Evolutionary conservation across 2,888 invertebrate species (phyloP).

Genomic region (Ecliptopera silaceata): DNA sequence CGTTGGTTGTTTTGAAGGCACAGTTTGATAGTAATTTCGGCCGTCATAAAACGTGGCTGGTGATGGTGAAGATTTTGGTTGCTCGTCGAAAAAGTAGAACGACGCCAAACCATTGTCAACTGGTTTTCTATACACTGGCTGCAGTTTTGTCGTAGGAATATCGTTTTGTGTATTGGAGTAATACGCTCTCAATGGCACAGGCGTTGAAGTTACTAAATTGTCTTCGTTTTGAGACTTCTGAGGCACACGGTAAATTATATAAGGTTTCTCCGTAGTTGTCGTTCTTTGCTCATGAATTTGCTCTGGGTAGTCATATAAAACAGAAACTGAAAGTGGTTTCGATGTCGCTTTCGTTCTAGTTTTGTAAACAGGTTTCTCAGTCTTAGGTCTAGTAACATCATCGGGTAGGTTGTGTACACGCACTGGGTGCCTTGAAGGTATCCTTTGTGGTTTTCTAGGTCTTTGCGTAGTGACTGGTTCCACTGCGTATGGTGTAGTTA

Average conservation of each 20-base stretch:
- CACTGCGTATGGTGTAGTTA: constrained; percentile 65
- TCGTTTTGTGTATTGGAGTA: constrained; percentile 83
- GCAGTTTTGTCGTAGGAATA: constrained; percentile 79
- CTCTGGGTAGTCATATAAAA: constrained; percentile 76
- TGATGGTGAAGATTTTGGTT: constrained; percentile 80
- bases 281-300: constrained; percentile 69
- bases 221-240: constrained; percentile 62
- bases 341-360: constrained; percentile 76
- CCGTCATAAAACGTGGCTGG: constrained; percentile 79
- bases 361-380: constrained; percentile 73
- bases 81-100: constrained; percentile 87
- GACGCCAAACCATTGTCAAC: constrained; percentile 80
- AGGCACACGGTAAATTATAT: constrained; percentile 77
- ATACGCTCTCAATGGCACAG: constrained; percentile 84
- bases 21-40: constrained; percentile 73
- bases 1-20: constrained; percentile 42
- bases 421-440: constrained; percentile 72
- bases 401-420: constrained; percentile 72
- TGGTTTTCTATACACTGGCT: constrained; percentile 75
- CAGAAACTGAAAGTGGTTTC: constrained; percentile 76
- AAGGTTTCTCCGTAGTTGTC: constrained; percentile 75
- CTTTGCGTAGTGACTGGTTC: constrained; percentile 71
- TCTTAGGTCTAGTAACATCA: constrained; percentile 66
- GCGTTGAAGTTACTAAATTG: constrained; percentile 81
- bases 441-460: constrained; percentile 66